Conservation (phyloP, 2,797 vertebrate genomes). For the Choloepus didactylus region DNA sequence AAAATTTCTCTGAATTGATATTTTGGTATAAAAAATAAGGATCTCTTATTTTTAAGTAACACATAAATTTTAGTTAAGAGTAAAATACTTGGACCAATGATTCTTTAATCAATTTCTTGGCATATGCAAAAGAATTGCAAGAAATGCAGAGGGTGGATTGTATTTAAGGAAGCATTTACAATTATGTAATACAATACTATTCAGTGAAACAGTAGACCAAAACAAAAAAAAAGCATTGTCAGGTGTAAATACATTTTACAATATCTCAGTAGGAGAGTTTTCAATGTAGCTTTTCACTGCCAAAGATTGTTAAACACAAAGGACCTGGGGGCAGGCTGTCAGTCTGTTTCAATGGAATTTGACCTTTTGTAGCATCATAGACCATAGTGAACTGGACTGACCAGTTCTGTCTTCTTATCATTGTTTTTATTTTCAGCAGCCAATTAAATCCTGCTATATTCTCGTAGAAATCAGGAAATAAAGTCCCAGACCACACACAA, state of each 20-base stretch:
- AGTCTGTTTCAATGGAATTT: conserved; percentile 42
- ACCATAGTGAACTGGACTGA: background rate
- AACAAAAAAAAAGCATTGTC: background rate
- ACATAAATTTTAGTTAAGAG: background rate
- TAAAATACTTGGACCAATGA: conserved; percentile 13
- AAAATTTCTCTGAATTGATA: conserved; percentile 5
- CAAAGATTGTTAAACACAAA: background rate
- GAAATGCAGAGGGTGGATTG: background rate
- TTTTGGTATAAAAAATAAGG: conserved; percentile 58
- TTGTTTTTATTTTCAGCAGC: background rate
- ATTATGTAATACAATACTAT: conserved; percentile 34
- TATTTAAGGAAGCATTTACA: conserved; percentile 26
- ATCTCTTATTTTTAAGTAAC: background rate
- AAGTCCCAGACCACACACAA: background rate
- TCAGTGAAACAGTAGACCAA: background rate
- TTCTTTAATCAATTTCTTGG: conserved; percentile 23
- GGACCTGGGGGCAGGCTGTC: background rate
- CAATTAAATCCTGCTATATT: background rate
- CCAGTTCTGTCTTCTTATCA: background rate
- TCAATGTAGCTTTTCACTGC: conserved; percentile 40
- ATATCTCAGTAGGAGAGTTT: background rate
- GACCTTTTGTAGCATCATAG: background rate
- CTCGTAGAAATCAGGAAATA: conserved; percentile 46
- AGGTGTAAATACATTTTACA: conserved; percentile 19
- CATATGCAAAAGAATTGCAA: background rate